A percentile compares a stretch with the other conserved stretches of the same genome.
phyloP scores from a whole-genome alignment of 2,113 vertebrate genomes.

The Misgurnus anguillicaudatus region DNA sequence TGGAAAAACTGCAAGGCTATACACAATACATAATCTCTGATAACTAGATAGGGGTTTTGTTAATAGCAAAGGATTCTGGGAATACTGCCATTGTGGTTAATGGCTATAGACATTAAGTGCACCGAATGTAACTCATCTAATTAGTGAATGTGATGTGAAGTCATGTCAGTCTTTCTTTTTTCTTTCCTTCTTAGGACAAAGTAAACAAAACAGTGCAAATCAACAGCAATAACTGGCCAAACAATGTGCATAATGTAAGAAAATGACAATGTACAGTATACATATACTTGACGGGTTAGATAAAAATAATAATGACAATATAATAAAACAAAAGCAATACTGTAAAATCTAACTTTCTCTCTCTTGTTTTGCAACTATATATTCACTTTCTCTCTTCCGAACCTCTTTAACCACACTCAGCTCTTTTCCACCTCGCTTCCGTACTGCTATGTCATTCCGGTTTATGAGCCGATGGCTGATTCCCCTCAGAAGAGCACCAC shows the following conservation, averaged over 20 bases:
- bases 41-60: slow-evolving; percentile 16
- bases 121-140: slow-evolving; percentile 29
- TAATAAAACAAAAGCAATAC: too few species aligned
- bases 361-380: background rate
- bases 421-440: slow-evolving; percentile 17
- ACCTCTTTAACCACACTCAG: slow-evolving; percentile 2
- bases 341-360: background rate
- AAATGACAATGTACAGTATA: too few species aligned
- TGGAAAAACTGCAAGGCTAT: slow-evolving; percentile 23
- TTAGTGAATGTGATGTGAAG: slow-evolving; percentile 28
- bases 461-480: background rate
- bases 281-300: too few species aligned
- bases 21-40: slow-evolving; percentile 1
- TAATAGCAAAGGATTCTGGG: slow-evolving; percentile 34
- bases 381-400: background rate
- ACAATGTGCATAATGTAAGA: too few species aligned
- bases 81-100: slow-evolving; percentile 24
- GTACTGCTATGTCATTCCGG: slow-evolving; percentile 4
- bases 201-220: too few species aligned
- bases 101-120: slow-evolving; percentile 21
- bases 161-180: slow-evolving; percentile 8
- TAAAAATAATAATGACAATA: too few species aligned
- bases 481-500: background rate
- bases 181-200: background rate
- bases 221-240: too few species aligned